Base-by-base conservation (phyloP, 2,113 vertebrate species). In the Numida meleagris region DNA sequence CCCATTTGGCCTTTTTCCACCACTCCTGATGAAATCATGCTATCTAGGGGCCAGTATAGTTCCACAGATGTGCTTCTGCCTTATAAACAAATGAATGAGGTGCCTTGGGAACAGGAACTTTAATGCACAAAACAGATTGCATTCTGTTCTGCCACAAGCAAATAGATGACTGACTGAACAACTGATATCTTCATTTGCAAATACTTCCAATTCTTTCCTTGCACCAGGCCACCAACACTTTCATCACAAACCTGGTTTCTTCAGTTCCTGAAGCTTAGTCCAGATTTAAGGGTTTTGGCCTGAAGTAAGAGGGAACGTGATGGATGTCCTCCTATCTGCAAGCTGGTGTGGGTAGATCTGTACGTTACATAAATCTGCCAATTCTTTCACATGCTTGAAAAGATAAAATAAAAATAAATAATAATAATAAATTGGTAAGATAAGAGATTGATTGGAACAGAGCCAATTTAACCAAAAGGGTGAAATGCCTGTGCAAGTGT, bases 1-100 rank as follows among this genome's bases (percentile, higher is more conserved):
- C 94, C 89, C 72, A 48, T 74, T 73, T 93, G 96, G 96, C 97
- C 86, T 92, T 75, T 45, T 66, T 71, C 62, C 79, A 90, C 65
- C 71, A 57, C 91, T 76, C 82, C 66, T 70, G 97, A 95, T 97
- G 98, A 98, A 96, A 91, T 98, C 98, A 97, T 96, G 79, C 55
- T 62, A 72, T 96, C 96, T n/a, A 57, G 97, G 96, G 97, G 97
- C 90, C 80, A 89, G 89, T 36, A 86, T 57, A 97, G 96, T 67
- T 57, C 92, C 36, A 12, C 94, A 95, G 91, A 95, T 93, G 93
- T 86, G 94, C 70, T 94, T 53, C 91, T 82, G 72, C 83, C 82
- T 94, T 38, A 70, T 46, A 93, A 95, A 96, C 94, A 93, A 83
- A 84, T 9, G 63, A 82, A 92, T 3, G 81, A 59, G 85, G 91